Evolutionary conservation across 2,888 invertebrate genomes (phyloP).

Genomic region (Leptinotarsa tumamoca): DNA sequence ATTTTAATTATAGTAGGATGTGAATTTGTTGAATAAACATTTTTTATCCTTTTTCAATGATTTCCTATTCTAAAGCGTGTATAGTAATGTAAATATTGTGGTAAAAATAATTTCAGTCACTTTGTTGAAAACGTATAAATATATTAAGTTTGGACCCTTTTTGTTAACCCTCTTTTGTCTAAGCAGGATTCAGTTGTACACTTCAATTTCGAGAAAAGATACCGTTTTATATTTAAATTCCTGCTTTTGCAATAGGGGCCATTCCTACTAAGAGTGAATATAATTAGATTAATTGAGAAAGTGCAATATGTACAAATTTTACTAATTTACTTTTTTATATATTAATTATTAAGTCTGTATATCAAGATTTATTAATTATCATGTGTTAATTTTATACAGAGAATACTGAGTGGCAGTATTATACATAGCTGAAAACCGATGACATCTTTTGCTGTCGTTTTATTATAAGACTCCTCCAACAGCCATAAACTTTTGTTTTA

Average conservation of each 20-base stretch:
- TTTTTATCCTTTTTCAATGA: constrained; percentile 27
- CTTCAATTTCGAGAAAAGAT: constrained; percentile 30
- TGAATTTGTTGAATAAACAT: background rate
- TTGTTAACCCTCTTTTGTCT: constrained; percentile 55
- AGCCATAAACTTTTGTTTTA: constrained; percentile 51
- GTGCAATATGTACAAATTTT: constrained; percentile 83
- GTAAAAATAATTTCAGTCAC: constrained; percentile 48
- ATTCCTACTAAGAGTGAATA: constrained; percentile 61
- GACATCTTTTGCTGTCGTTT: constrained; percentile 31
- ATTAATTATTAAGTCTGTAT: constrained; percentile 65
- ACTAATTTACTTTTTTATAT: constrained; percentile 67
- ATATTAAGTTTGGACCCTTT: constrained; percentile 50
- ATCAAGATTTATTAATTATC: constrained; percentile 63
- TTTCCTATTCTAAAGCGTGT: constrained; percentile 46
- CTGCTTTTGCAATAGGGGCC: constrained; percentile 55
- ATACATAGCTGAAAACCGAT: constrained; percentile 45
- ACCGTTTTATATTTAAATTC: constrained; percentile 33
- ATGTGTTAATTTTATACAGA: constrained; percentile 65
- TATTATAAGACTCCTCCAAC: constrained; percentile 51
- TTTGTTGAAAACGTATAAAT: constrained; percentile 45
- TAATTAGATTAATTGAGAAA: constrained; percentile 66
- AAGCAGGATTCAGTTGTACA: constrained; percentile 45
- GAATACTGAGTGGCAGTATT: constrained; percentile 67
- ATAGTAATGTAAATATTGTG: constrained; percentile 54
- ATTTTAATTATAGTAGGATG: background rate